Conservation (phyloP, 2,888 invertebrate genomes). For the Machimus rusticus region DNA sequence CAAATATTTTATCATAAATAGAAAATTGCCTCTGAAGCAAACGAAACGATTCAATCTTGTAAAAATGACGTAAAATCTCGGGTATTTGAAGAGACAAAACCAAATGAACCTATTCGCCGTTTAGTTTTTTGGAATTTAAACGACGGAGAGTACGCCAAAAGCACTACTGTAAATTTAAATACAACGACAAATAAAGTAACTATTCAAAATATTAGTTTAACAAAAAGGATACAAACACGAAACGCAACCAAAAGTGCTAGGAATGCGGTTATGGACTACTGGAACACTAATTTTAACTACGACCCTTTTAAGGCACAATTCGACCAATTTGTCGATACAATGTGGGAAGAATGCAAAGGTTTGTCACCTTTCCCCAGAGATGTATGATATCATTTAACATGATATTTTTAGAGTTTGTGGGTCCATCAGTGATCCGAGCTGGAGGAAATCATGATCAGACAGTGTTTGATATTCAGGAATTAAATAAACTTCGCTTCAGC, state of each 20-base stretch:
- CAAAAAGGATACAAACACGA: too few species aligned
- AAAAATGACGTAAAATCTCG: neutral
- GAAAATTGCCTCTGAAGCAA: neutral
- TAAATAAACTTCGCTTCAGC: neutral
- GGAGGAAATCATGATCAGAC: neutral
- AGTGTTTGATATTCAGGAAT: neutral
- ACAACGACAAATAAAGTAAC: neutral
- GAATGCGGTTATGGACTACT: neutral
- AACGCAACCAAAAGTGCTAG: neutral
- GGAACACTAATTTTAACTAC: neutral
- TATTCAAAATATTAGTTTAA: neutral
- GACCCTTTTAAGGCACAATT: neutral
- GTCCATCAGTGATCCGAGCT: neutral
- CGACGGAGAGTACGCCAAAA: neutral
- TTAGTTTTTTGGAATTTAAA: neutral
- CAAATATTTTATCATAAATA: too few species aligned
- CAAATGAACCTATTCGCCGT: neutral
- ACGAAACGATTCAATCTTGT: neutral
- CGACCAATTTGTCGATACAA: neutral
- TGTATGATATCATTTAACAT: neutral
- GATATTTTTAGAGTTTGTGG: neutral
- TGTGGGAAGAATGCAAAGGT: neutral
- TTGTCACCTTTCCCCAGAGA: neutral
- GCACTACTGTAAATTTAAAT: neutral
- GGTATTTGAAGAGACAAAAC: neutral